Conservation (phyloP, 2,888 invertebrate species). For the Heliconius erato region DNA sequence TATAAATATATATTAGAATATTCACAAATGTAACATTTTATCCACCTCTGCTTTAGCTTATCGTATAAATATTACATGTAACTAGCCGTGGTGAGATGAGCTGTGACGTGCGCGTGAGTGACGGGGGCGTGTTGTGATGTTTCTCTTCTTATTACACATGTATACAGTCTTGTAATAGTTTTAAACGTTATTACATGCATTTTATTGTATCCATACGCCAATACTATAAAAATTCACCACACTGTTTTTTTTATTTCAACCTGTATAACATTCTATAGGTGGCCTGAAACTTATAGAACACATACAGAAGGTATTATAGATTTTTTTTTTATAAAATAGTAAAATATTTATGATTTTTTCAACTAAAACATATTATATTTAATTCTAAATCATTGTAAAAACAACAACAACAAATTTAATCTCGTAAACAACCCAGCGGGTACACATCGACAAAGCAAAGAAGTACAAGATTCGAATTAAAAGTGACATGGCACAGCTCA, state of each 20-base stretch:
- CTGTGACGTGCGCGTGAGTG: slow-evolving; percentile 54
- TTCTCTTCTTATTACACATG: background rate
- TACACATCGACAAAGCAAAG: slow-evolving; percentile 5
- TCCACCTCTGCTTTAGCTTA: slow-evolving; percentile 44
- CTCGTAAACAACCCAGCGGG: slow-evolving; percentile 2
- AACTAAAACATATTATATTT: background rate
- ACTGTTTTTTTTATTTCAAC: too few relatives aligned
- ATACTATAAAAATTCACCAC: too few relatives aligned
- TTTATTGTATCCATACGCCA: too few relatives aligned
- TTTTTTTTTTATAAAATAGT: too few relatives aligned
- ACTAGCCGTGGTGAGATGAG: slow-evolving; percentile 71
- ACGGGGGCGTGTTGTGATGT: slow-evolving; percentile 55
- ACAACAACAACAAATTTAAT: background rate
- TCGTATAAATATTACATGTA: slow-evolving; percentile 61
- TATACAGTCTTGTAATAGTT: background rate
- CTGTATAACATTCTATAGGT: background rate
- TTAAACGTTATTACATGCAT: background rate
- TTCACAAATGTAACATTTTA: slow-evolving; percentile 55
- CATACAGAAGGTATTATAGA: too few relatives aligned
- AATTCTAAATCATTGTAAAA: background rate
- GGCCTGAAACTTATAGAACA: background rate
- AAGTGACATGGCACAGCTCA: slow-evolving; percentile 37
- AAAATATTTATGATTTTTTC: too few relatives aligned
- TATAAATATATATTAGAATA: background rate
- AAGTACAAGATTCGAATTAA: slow-evolving; percentile 36